Base-by-base conservation (phyloP, 53 echinoderm and acorn worm genomes). In the Paelopatides confundens region DNA sequence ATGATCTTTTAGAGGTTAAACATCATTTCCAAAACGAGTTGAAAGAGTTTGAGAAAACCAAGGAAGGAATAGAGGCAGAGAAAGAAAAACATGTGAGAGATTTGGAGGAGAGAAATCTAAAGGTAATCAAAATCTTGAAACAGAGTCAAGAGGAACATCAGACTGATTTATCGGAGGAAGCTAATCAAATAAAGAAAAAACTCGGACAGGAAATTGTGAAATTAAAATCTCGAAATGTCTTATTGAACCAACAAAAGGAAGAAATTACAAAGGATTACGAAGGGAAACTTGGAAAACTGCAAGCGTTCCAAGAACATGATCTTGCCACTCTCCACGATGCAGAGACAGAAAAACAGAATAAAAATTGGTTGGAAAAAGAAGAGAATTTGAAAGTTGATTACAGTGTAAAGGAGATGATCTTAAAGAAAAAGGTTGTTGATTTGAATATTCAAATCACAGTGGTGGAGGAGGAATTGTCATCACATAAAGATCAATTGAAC, bases 231-330 rank as follows among this genome's bases (percentile, higher is more conserved):
- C 88, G 91, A 53, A 87, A 71, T 65, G 92, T 94, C 14, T 71
- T 62, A 58, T 65, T 99, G 37, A 89, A 84, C 13, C 37, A 24
- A 12, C 94, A 99, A 31, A 95, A 93, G 88, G 89, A 85, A 12
- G 92, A 94, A 47, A 62, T 91, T 0, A 63, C 65, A 34, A 92
- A 95, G 38, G 99, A 99, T 85, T 99, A 99, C 65, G 99, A 99
- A 63, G 69, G 86, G 31, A 99, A 99, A 67, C 71, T 99, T 2
- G 92, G 90, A 29, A 99, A 99, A 78, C 85, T 93, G 5, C 95
- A 99, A 39, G 95, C 99, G 1, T 99, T 99, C 66, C 92, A 99
- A 43, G 99, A 99, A 63, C 71, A 92, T 46, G 99, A 99, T 66
- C 88, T 99, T 2, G 91, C 87, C 4, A 95, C 89, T 17, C 77